Base-by-base conservation (phyloP, 2,113 vertebrate genomes). In the Aythya baeri region DNA sequence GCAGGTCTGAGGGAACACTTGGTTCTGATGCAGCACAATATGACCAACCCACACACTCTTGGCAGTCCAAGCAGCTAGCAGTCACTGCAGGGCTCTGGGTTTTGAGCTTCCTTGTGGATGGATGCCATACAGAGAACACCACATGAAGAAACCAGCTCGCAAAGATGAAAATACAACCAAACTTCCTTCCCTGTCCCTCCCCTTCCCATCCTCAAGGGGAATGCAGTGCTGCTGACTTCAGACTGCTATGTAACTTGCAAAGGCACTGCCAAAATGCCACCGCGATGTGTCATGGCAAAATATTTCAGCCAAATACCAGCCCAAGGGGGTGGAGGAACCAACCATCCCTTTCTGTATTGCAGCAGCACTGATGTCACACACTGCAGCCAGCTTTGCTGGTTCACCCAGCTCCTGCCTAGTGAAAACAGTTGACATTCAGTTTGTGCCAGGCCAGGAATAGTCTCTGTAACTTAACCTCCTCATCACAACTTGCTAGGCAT, bases 391-490 rank as follows among this genome's bases (percentile, higher is more conserved):
- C 54, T 82, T 72, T 91, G 66, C 65, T 62, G 54, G 49, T 82
- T 95, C 93, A 81, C 25, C 73, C 55, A 67, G 54, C 91, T 93
- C 83, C 83, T 93, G 71, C 49, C 77, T 70, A 89, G 70, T 74
- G 78, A 96, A 95, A 95, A 94, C 93, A 96, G 77, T 66, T 94
- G 96, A 96, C 93, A 95, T 96, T 96, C 93, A 85, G 50, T 91
- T 63, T 63, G 22, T 95, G 88, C 93, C 93, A 97, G 63, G 63
- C 62, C 88, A 92, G 67, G 67, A 97, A 96, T 97, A 97, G 96
- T 58, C 58, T 76, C 83, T 91, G 96, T 87, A 96, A 97, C 90
- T 94, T 83, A 95, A 96, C 6, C 94, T 94, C 59, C 80, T 74
- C 74, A 79, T 87, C 81, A 91, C 36, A 87, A 22, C 67, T 83